Evolutionary conservation across 2,797 vertebrate species (phyloP).

Genomic region (Adelosebastes latens): DNA sequence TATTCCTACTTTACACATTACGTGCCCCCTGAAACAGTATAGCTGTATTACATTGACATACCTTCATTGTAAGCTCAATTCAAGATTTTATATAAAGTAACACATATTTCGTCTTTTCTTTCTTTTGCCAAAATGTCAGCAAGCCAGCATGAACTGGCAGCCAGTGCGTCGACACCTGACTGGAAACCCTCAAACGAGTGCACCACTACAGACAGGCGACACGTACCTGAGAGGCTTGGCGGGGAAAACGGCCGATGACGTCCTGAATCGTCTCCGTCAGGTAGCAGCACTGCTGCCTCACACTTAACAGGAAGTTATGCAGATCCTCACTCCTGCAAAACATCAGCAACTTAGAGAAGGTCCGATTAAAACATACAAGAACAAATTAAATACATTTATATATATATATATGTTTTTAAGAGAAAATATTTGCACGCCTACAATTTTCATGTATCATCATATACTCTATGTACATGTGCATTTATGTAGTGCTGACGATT

Average conservation of each 20-base stretch:
- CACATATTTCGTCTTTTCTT: not conserved
- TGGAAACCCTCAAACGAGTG: not conserved
- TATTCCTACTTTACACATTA: not conserved
- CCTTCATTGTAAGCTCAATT: not conserved
- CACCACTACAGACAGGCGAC: constrained; percentile 35
- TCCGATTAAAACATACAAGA: too few species aligned
- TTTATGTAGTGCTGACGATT: too few species aligned
- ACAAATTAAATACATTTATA: too few species aligned
- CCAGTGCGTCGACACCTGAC: not conserved
- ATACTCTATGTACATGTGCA: not conserved
- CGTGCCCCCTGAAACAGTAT: not conserved
- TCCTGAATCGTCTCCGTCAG: constrained; percentile 87
- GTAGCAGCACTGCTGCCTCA: constrained; percentile 88
- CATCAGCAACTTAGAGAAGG: not conserved
- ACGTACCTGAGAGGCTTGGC: constrained; percentile 87
- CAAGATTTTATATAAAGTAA: not conserved
- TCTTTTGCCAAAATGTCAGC: not conserved
- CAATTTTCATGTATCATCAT: not conserved
- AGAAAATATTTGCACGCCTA: not conserved
- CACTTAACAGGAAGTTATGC: constrained; percentile 87
- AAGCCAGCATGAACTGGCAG: not conserved
- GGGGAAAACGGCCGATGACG: constrained; percentile 84
- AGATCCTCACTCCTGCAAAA: constrained; percentile 88
- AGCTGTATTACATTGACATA: not conserved
- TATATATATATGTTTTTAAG: not conserved